Evolutionary conservation across 1,140 invertebrate genomes (phyloP).

Genomic region (Paralvinella palmiformis): DNA sequence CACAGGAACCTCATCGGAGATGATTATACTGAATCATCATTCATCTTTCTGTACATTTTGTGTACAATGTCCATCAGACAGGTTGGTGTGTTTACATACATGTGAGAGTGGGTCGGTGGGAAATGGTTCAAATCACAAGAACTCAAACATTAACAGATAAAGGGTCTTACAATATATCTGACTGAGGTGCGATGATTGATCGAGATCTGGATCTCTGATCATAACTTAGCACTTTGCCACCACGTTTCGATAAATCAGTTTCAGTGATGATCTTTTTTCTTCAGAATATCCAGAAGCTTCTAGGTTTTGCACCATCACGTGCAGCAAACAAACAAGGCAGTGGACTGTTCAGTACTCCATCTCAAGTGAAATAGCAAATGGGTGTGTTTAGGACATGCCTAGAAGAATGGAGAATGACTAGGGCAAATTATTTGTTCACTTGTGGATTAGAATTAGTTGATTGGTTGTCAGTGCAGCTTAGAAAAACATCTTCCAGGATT

Average conservation of each 20-base stretch:
- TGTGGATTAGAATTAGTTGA: neutral
- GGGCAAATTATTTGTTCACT: neutral
- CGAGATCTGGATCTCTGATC: too few relatives aligned
- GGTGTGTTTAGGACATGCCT: neutral
- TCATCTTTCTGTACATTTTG: conserved; percentile 98
- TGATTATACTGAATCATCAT: conserved; percentile 98
- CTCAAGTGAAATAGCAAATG: too few relatives aligned
- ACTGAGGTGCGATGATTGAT: too few relatives aligned
- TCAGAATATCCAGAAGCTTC: conserved; percentile 97
- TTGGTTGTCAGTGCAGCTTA: neutral
- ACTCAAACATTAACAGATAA: too few relatives aligned
- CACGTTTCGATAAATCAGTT: too few relatives aligned
- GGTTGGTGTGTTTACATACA: conserved; percentile 50
- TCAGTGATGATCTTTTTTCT: too few relatives aligned
- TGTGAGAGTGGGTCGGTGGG: too few relatives aligned
- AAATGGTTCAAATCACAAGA: too few relatives aligned
- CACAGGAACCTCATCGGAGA: conserved; percentile 93
- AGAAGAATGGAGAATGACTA: neutral
- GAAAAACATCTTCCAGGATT: too few relatives aligned
- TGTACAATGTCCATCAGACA: conserved; percentile 99
- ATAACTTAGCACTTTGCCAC: too few relatives aligned
- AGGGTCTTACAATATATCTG: too few relatives aligned
- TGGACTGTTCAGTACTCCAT: conserved; percentile 69
- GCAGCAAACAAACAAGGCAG: conserved; percentile 90
- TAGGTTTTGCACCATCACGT: conserved; percentile 94